phyloP scores from a whole-genome alignment of 2,797 vertebrate genomes.

The Phataginus tetradactyla region DNA sequence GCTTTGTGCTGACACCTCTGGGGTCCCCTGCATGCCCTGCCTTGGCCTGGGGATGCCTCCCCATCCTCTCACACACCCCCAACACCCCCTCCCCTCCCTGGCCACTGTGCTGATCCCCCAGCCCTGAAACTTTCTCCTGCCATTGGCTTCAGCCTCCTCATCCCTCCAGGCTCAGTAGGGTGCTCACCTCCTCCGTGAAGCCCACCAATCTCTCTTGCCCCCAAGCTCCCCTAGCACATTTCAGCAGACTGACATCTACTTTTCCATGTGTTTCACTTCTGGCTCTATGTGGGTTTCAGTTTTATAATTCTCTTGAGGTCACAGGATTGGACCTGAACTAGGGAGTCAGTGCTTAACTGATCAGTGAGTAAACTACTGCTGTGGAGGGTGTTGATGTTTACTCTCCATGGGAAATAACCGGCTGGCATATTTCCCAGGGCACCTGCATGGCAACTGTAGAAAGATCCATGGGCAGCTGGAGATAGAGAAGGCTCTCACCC shows the following conservation, averaged over 20 bases:
- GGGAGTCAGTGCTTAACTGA: background rate
- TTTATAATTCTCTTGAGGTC: background rate
- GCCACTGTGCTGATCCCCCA: background rate
- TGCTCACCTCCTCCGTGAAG: background rate
- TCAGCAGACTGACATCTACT: too few species aligned
- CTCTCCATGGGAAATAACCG: background rate
- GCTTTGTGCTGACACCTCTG: background rate
- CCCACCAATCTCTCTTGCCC: background rate
- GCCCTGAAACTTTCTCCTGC: fast-evolving
- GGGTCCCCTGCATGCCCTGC: fast-evolving
- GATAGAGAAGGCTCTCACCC: background rate
- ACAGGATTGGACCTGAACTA: fast-evolving
- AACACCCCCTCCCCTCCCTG: background rate
- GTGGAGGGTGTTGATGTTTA: fast-evolving
- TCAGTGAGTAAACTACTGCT: background rate
- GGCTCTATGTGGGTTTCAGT: fast-evolving
- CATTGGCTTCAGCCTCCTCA: background rate
- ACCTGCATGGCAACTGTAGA: fast-evolving
- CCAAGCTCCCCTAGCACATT: background rate
- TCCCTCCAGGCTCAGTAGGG: too few species aligned
- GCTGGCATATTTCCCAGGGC: background rate
- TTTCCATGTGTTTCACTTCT: fast-evolving
- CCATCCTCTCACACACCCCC: background rate
- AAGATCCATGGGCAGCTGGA: background rate
- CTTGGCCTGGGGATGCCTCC: background rate